Percentiles rank a stretch among this genome's conserved stretches.
Evolutionary conservation across 2,113 vertebrate species (phyloP).

Genomic region (Megatriorchis doriae): DNA sequence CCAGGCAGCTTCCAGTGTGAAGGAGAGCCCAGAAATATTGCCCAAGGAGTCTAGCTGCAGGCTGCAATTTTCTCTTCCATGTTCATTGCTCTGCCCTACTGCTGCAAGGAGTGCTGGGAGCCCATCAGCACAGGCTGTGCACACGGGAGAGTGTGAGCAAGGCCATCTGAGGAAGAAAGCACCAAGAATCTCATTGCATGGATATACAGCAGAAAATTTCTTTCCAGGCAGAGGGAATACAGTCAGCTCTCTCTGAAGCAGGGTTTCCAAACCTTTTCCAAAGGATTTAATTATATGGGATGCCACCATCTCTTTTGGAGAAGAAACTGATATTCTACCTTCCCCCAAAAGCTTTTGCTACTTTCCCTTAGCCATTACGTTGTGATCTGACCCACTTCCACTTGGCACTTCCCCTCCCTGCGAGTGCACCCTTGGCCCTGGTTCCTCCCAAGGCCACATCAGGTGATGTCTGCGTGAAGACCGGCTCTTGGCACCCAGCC

Average conservation of each 20-base stretch:
- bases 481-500: accelerated
- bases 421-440: not conserved
- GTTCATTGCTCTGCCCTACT: not conserved
- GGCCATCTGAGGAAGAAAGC: not conserved
- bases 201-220: not conserved
- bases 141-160: not conserved
- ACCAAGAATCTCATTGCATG: not conserved
- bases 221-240: not conserved
- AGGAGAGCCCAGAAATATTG: not conserved
- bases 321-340: not conserved
- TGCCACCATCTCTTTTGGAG: not conserved
- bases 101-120: not conserved
- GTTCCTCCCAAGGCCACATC: not conserved
- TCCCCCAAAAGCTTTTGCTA: not conserved
- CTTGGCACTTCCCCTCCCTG: not conserved
- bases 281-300: not conserved
- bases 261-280: not conserved
- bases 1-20: not conserved
- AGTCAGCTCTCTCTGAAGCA: not conserved
- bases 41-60: not conserved
- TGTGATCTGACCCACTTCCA: not conserved
- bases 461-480: not conserved
- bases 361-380: not conserved
- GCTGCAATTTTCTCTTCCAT: not conserved
- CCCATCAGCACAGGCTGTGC: not conserved